Base-by-base conservation (phyloP, 1,140 invertebrate species). In the Lepidurus apus region DNA sequence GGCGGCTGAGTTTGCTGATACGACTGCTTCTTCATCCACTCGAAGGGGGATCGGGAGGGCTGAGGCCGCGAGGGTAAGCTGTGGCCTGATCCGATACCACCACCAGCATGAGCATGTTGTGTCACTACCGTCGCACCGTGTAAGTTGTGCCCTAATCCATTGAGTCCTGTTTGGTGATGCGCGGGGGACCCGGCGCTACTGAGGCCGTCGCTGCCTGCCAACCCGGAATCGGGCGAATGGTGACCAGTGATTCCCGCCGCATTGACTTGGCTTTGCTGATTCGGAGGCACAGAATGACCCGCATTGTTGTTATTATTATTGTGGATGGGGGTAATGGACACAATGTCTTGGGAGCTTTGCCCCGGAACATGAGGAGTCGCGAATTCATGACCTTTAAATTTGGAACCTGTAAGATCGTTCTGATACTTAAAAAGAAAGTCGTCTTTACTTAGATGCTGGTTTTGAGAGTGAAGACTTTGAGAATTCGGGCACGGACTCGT, bases 1-100 rank as follows among this genome's bases (percentile, higher is more conserved):
- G 91, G 93, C 0, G 91, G 91, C 82, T 93, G 91, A 74, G 86
- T 90, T 65, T 74, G 73, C 83, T 93, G 92, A 84, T 95, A 95
- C 10, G 91, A 91, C 0, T 92, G 90, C 84, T 93, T 94, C 83
- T 93, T 95, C 90, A 96, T 95, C 93, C 93, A 96, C 81, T 94
- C 93, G 83, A 90, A 95, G 0, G 93, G 93, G 76, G 91, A 93
- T 17, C 92, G 87, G 17, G 89, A 89, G 2, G 90, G 89, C 8
- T 89, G 87, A 17, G 93, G 92, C 82, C 88, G 85, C 24, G 77
- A 7, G 80, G 74, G 34, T 34, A 26, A 44, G 65, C 43, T 78
- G 65, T 43, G 47, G 42, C 43, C 73, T 21, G 47, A n/a, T 78
- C 77, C 44, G 73, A 45, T 42, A 42, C 47, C 74, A 24, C 65